These are phyloP conservation scores for Muschampia plurimacula DNA, from an alignment of 2,888 invertebrate species.

Conservation along the genomic window DNA sequence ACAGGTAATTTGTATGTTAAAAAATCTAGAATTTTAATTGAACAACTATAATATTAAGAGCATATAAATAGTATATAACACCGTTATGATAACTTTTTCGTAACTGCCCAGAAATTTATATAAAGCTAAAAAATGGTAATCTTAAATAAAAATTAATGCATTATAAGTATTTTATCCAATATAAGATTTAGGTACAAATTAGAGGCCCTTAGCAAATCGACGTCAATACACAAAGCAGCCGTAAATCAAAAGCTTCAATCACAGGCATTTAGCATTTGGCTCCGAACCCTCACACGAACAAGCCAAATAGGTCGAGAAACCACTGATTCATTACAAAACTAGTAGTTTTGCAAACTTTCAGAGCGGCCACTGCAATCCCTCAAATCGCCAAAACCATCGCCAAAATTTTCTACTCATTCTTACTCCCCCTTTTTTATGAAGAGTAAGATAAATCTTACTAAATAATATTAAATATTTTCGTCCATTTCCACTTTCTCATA, in stretches of 20 bases:
- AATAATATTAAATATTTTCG: no score
- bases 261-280: conserved; percentile 32
- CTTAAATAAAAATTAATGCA: no score
- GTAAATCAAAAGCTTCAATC: conserved; percentile 33
- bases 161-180: neutral
- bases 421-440: conserved; percentile 24
- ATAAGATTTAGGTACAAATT: neutral
- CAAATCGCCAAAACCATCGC: conserved; percentile 27
- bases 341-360: conserved; percentile 48
- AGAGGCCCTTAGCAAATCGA: neutral
- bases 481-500: no score
- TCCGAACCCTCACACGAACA: conserved; percentile 25
- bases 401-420: neutral
- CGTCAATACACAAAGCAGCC: conserved; percentile 23
- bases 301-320: conserved; percentile 46
- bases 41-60: no score
- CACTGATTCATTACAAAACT: conserved; percentile 45
- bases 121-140: no score
- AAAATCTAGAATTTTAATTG: no score
- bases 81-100: no score
- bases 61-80: no score
- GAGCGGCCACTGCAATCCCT: conserved; percentile 47
- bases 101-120: no score
- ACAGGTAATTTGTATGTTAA: no score
- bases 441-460: no score